Conservation (phyloP, 2,888 invertebrate species). For the Tetheella fluctuosa region DNA sequence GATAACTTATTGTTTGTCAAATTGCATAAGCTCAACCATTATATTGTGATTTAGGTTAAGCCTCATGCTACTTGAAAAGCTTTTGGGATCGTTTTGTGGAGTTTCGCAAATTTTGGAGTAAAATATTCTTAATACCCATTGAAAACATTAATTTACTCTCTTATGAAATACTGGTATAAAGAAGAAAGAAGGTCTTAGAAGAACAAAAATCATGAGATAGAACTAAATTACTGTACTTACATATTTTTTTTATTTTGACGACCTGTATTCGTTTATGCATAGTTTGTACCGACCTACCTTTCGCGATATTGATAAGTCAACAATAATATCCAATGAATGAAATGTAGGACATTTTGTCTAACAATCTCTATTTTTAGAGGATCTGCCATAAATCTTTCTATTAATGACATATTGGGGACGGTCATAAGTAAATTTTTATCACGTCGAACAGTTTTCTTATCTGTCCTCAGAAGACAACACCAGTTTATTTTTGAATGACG, state of each 20-base stretch:
- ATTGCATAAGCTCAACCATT: constrained; percentile 15
- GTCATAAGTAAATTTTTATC: background rate
- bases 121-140: background rate
- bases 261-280: too few species aligned
- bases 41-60: constrained; percentile 9
- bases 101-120: background rate
- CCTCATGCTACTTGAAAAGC: background rate
- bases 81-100: background rate
- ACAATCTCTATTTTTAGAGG: background rate
- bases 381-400: constrained; percentile 1
- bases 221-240: too few species aligned
- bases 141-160: background rate
- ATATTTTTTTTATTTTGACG: background rate
- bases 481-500: background rate
- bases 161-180: background rate
- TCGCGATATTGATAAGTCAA: background rate
- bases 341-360: background rate
- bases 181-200: background rate
- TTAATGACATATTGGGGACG: constrained; percentile 5
- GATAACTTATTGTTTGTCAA: constrained; percentile 17
- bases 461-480: background rate
- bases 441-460: constrained; percentile 3
- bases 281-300: too few species aligned
- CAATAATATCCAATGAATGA: background rate
- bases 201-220: too few species aligned